phyloP scores from a whole-genome alignment of 2,797 vertebrate species.

The Syndactyla subalaris region DNA sequence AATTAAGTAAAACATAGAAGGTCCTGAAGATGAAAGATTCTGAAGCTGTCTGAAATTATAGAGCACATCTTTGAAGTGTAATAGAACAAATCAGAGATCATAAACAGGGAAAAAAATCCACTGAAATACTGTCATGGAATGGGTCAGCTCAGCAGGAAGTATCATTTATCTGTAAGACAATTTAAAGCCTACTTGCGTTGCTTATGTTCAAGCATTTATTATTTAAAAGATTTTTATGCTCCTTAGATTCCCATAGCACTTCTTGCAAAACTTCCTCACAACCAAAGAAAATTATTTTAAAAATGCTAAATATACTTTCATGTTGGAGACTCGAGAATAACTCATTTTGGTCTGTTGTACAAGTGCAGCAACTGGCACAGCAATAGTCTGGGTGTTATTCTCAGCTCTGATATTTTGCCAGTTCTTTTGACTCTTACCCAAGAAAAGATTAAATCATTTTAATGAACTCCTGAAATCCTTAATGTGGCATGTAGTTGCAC shows the following conservation, averaged over 20 bases:
- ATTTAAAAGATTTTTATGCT: constrained; percentile 20
- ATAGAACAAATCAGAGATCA: constrained; percentile 51
- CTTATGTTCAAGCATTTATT: background rate
- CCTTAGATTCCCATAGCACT: constrained; percentile 1
- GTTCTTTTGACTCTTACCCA: constrained; percentile 19
- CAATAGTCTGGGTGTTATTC: constrained; percentile 22
- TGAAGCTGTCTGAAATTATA: constrained; percentile 33
- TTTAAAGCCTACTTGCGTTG: constrained; percentile 35
- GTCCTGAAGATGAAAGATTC: constrained; percentile 44
- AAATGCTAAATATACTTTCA: constrained; percentile 41
- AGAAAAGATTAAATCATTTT: constrained; percentile 31
- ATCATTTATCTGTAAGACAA: constrained; percentile 10
- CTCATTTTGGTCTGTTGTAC: constrained; percentile 6
- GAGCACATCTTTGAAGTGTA: constrained; percentile 39
- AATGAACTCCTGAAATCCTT: constrained; percentile 10
- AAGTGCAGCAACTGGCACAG: constrained; percentile 11
- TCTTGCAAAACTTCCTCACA: background rate
- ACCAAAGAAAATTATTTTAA: constrained; percentile 15
- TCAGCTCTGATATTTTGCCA: constrained; percentile 7
- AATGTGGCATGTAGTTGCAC: background rate
- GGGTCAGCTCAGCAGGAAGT: constrained; percentile 49
- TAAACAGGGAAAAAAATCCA: constrained; percentile 26
- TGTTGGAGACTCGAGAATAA: constrained; percentile 19
- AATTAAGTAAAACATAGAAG: constrained; percentile 39
- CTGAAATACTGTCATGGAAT: constrained; percentile 34